phyloP scores from a whole-genome alignment of 2,113 vertebrate genomes.

The Cochlearius cochlearius region DNA sequence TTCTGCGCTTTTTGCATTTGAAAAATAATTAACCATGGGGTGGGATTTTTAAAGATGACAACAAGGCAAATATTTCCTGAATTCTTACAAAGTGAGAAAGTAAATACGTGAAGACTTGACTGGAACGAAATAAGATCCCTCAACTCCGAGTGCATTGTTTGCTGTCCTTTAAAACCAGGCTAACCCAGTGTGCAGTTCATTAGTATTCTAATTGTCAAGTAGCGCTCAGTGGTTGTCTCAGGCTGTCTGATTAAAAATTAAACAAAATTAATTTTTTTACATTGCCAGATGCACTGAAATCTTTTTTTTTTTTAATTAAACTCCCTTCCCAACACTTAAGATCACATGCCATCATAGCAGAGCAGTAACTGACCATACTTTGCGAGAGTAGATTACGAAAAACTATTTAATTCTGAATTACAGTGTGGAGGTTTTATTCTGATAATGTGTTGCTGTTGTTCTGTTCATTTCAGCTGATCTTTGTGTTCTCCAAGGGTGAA shows the following conservation, averaged over 20 bases:
- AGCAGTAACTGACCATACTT: neutral
- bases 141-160: slow-evolving; percentile 5
- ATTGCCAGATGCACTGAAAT: slow-evolving; percentile 41
- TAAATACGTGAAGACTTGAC: neutral
- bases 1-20: neutral
- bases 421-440: neutral
- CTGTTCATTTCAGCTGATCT: neutral
- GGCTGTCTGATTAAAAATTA: slow-evolving; percentile 70
- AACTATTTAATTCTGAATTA: neutral
- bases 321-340: neutral
- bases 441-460: neutral
- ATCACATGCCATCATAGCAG: neutral
- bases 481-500: neutral
- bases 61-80: neutral
- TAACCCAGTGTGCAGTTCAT: slow-evolving; percentile 57
- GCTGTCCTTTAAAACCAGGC: slow-evolving; percentile 47
- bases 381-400: neutral
- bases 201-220: slow-evolving; percentile 66
- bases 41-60: neutral
- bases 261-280: slow-evolving; percentile 64
- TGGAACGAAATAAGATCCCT: neutral
- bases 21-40: slow-evolving; percentile 7
- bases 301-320: slow-evolving; percentile 19
- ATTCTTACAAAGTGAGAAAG: neutral
- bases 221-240: slow-evolving; percentile 54